These are phyloP conservation scores for Arenaria interpres DNA, from an alignment of 2,113 vertebrate genomes.

Conservation along the genomic window DNA sequence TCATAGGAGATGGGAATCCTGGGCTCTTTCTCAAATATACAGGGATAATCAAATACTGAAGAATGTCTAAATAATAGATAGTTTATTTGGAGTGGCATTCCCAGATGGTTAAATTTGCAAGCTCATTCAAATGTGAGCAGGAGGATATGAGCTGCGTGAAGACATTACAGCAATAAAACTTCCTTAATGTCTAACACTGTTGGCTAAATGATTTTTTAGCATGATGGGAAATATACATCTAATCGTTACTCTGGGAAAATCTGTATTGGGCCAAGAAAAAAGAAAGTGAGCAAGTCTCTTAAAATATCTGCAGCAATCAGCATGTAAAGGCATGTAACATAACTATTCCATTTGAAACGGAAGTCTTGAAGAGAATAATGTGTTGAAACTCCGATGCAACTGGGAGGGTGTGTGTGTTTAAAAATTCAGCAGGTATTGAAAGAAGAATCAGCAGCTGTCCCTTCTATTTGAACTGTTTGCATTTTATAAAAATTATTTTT, in stretches of 20 bases:
- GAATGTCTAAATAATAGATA: not conserved
- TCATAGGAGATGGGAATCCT: not conserved
- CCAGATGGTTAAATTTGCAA: conserved; percentile 15
- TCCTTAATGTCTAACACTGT: not conserved
- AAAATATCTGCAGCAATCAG: conserved; percentile 39
- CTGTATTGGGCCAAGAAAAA: not conserved
- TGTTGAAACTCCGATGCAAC: not conserved
- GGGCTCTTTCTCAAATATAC: not conserved
- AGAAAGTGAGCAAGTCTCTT: not conserved
- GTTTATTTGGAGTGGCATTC: not conserved
- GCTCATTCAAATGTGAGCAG: conserved; percentile 9
- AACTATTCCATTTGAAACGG: not conserved
- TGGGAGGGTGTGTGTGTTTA: not conserved
- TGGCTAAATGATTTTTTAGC: conserved; percentile 31
- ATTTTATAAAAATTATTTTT: not conserved
- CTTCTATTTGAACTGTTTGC: not conserved
- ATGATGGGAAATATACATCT: conserved; percentile 45
- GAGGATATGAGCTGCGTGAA: conserved; percentile 1
- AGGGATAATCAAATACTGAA: not conserved
- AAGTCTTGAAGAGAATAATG: not conserved
- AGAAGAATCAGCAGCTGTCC: not conserved
- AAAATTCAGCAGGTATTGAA: not conserved
- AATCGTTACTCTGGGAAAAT: not conserved
- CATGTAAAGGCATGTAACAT: not conserved
- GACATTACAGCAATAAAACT: conserved; percentile 3